A percentile compares a stretch with the other conserved stretches of the same genome.
Evolutionary conservation across 2,888 invertebrate species (phyloP).

Genomic region (Tricholauxania praeusta): DNA sequence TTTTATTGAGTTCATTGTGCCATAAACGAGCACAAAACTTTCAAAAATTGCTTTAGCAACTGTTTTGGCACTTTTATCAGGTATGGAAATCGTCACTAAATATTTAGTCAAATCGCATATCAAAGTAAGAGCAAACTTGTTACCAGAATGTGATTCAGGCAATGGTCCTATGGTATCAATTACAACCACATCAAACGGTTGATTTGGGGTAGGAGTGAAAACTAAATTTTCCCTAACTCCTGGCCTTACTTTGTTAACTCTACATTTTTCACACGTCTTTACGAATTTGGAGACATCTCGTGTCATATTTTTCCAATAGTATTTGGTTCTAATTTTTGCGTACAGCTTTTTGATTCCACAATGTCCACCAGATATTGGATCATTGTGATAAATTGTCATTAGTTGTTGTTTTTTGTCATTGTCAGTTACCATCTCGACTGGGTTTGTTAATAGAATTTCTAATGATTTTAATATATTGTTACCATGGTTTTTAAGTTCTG

Average conservation of each 20-base stretch:
- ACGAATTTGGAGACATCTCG: conserved; percentile 16
- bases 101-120: conserved; percentile 47
- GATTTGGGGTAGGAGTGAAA: conserved; percentile 23
- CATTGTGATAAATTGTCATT: conserved; percentile 23
- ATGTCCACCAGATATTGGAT: conserved; percentile 20
- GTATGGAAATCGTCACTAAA: conserved; percentile 43
- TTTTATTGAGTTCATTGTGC: conserved; percentile 39
- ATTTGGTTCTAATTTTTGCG: conserved; percentile 38
- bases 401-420: conserved; percentile 12
- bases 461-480: conserved; percentile 26
- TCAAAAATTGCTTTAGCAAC: conserved; percentile 47
- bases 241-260: conserved; percentile 35
- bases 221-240: conserved; percentile 27
- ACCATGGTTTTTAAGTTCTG: conserved; percentile 27
- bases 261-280: conserved; percentile 36
- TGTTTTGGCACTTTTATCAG: conserved; percentile 48
- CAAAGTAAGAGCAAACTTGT: conserved; percentile 37
- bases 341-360: conserved; percentile 29
- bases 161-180: conserved; percentile 47
- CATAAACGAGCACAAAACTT: conserved; percentile 46
- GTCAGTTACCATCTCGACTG: conserved; percentile 20
- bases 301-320: conserved; percentile 40
- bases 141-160: conserved; percentile 37
- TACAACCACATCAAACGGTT: conserved; percentile 42
- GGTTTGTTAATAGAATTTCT: conserved; percentile 28